A percentile compares a stretch with the other conserved stretches of the same genome.
phyloP scores from a whole-genome alignment of 2,888 invertebrate species.

The Cataglyphis rosenhaueri region DNA sequence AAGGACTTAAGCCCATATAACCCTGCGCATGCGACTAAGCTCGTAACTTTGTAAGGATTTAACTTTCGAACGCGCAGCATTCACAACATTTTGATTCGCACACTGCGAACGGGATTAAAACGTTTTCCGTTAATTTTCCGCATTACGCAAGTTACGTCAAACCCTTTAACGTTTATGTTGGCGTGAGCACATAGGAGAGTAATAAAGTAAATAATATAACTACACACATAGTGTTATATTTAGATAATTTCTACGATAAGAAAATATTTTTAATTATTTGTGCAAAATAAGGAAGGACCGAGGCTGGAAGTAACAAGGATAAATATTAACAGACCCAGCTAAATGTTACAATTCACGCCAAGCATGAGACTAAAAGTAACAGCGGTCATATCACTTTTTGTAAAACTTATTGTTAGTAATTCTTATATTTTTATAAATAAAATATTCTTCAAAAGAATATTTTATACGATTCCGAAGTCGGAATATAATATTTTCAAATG shows the following conservation, averaged over 20 bases:
- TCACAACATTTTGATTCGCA: slow-evolving; percentile 48
- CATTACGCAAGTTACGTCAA: slow-evolving; percentile 11
- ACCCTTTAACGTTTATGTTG: neutral
- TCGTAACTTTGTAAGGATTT: slow-evolving; percentile 51
- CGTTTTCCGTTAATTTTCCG: slow-evolving; percentile 35
- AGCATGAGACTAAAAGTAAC: no score
- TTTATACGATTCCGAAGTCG: no score
- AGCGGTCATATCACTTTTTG: no score
- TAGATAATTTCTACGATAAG: neutral
- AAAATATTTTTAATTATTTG: neutral
- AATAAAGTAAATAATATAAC: neutral
- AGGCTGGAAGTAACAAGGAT: no score
- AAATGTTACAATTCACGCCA: no score
- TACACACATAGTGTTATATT: neutral
- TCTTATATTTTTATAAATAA: no score
- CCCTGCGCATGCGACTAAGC: slow-evolving; percentile 47
- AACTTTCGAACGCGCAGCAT: slow-evolving; percentile 48
- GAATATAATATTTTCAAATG: no score
- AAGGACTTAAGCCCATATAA: slow-evolving; percentile 48
- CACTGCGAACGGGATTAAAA: slow-evolving; percentile 30
- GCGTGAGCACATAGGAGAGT: neutral
- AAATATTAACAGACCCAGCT: no score
- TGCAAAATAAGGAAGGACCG: neutral
- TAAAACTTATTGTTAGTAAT: no score
- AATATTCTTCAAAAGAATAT: no score